phyloP scores from a whole-genome alignment of 2,113 vertebrate species.

The Lichenostomus cassidix region DNA sequence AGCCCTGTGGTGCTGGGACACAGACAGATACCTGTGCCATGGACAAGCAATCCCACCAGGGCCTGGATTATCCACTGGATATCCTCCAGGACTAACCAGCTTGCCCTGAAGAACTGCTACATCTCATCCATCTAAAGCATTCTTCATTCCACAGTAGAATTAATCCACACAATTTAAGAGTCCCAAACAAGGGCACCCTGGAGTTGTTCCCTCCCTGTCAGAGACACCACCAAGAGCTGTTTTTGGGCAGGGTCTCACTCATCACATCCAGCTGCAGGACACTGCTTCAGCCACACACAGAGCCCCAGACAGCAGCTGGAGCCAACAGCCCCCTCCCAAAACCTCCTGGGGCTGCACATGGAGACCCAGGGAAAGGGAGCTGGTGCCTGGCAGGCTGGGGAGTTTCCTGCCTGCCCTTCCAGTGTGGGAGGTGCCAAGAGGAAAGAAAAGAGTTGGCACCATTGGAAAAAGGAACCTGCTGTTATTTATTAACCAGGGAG shows the following conservation, averaged over 20 bases:
- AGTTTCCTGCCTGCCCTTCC: not conserved
- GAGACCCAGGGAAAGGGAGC: not conserved
- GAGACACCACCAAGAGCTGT: not conserved
- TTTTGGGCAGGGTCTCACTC: not conserved
- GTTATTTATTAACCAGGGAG: slow-evolving; percentile 21
- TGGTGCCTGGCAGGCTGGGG: accelerated
- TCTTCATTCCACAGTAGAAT: not conserved
- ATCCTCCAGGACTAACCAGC: not conserved
- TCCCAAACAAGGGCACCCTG: not conserved
- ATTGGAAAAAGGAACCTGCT: not conserved
- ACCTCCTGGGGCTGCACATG: not conserved
- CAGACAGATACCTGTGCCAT: accelerated
- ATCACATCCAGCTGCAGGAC: not conserved
- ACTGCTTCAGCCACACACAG: not conserved
- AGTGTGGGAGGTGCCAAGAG: not conserved
- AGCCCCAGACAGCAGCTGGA: not conserved
- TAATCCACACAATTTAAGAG: not conserved
- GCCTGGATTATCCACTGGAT: not conserved
- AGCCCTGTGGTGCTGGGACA: accelerated
- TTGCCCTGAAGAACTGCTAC: not conserved
- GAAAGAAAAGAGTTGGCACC: not conserved
- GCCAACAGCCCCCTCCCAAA: not conserved
- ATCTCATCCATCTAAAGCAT: not conserved
- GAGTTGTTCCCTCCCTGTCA: not conserved
- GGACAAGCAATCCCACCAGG: not conserved